Conservation (phyloP, 1,140 invertebrate species). For the Lanistes nyassanus region DNA sequence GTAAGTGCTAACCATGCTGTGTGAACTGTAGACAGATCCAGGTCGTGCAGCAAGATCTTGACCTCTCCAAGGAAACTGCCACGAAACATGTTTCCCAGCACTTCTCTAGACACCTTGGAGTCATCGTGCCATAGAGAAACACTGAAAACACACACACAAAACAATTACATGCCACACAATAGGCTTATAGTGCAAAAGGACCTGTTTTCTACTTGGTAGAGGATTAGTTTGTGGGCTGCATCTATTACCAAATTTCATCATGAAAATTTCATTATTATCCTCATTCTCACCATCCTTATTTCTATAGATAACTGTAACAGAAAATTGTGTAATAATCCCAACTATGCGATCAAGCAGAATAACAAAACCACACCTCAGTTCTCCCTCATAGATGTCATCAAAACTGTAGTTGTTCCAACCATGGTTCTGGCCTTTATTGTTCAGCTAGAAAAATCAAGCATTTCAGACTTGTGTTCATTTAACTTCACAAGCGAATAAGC, state of each 20-base stretch:
- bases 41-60: slow-evolving; percentile 77
- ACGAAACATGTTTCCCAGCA: slow-evolving; percentile 70
- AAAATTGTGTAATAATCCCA: no score
- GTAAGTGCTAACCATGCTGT: slow-evolving; percentile 59
- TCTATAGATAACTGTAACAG: no score
- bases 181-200: no score
- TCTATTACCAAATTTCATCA: background rate
- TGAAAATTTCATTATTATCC: no score
- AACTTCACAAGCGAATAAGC: no score
- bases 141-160: slow-evolving; percentile 67
- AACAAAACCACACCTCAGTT: slow-evolving; percentile 38
- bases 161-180: no score
- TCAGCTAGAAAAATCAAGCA: slow-evolving; percentile 39
- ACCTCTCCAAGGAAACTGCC: slow-evolving; percentile 89
- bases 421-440: slow-evolving; percentile 60
- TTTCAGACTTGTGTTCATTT: no score
- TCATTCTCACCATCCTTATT: no score
- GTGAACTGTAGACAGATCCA: slow-evolving; percentile 58
- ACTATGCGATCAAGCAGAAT: background rate
- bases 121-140: slow-evolving; percentile 86
- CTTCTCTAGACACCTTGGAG: slow-evolving; percentile 71
- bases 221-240: no score
- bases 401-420: slow-evolving; percentile 58
- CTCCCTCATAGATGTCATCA: slow-evolving; percentile 50
- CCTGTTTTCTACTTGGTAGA: no score